Base-by-base conservation (phyloP, 2,113 vertebrate genomes). In the Tragelaphus scriptus region DNA sequence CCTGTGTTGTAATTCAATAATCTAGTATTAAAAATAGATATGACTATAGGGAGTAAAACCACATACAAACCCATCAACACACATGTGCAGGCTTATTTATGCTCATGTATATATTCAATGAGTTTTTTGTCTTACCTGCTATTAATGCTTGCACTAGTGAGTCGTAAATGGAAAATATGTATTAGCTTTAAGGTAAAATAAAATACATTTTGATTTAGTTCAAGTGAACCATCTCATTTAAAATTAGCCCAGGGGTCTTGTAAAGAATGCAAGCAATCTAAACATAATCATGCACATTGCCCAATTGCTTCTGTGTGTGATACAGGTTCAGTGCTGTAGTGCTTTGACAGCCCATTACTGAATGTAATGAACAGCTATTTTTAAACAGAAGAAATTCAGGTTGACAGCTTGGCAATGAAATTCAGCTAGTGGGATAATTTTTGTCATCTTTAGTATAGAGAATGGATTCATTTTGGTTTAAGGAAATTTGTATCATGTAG, bases 301-400 rank as follows among this genome's bases (percentile, higher is more conserved):
- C 99, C 99, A 99, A 98, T 99, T 99, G 99, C 99, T 99, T 99
- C 98, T 98, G 98, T 99, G 98, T 98, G 98, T 99, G 99, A 99
- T 99, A 99, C 97, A 99, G 99, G 99, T 99, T 99, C 98, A 98
- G 98, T 99, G 98, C 99, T 97, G 95, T 97, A 98, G 91, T 98
- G 98, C 99, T 99, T 99, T 99, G 99, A 99, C 99, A 99, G 99
- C 98, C 99, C 98, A 99, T 99, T 99, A 99, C 98, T 95, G 98
- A 99, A 98, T 98, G 98, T 99, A 99, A 99, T 99, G 99, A 99
- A 98, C 99, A 99, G 98, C 98, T 99, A 99, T 99, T 99, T 99
- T 98, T 99, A 99, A 99, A 99, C 96, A 98, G 98, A 99, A 99
- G 98, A 99, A 99, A 99, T 99, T 98, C 97, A 98, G 98, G 98